Conservation (phyloP, 2,113 vertebrate species). For the Isurus oxyrinchus region DNA sequence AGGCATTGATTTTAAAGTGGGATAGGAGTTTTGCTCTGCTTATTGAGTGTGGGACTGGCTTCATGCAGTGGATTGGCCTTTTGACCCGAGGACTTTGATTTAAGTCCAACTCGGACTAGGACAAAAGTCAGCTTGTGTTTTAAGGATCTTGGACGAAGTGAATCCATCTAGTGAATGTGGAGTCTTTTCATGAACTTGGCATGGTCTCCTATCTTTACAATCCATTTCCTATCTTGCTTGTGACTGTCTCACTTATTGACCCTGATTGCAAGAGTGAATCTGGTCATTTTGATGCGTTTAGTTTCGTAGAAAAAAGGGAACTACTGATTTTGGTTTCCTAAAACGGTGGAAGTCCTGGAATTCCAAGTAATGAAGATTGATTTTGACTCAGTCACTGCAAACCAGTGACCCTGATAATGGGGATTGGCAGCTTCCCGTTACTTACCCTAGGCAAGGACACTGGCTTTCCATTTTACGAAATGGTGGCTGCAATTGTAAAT, state of each 20-base stretch:
- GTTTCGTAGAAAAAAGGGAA: background rate
- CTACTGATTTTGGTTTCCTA: background rate
- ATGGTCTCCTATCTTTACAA: background rate
- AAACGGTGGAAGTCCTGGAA: background rate
- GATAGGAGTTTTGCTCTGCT: background rate
- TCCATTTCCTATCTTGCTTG: background rate
- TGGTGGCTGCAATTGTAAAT: no score
- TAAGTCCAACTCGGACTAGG: background rate
- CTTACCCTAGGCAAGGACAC: no score
- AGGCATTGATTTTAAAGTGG: background rate
- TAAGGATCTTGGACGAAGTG: background rate
- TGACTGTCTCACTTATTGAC: background rate
- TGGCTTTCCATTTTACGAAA: no score
- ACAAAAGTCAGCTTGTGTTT: background rate
- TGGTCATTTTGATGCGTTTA: no score
- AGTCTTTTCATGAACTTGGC: background rate
- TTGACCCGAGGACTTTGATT: background rate
- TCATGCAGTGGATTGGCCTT: background rate
- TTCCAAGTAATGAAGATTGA: background rate
- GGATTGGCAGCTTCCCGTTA: background rate
- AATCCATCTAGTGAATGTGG: background rate
- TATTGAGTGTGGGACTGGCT: background rate
- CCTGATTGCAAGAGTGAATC: no score
- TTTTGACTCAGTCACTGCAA: background rate
- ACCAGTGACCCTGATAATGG: background rate